Evolutionary conservation across 1,140 invertebrate species (phyloP), one percentile per base, ranked within the genome.

Genomic region (Acyrthosiphon pisum): DNA sequence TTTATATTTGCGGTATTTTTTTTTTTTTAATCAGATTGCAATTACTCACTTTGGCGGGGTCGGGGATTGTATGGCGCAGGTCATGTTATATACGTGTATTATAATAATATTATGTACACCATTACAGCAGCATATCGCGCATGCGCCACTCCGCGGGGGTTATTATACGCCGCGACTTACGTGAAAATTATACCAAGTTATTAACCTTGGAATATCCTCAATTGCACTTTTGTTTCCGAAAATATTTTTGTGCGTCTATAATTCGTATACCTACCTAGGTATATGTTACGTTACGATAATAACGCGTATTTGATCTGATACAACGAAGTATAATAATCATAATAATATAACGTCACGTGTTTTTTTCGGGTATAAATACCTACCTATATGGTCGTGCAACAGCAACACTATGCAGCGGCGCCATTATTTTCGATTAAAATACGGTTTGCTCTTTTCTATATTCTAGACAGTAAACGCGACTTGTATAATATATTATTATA

Each of bases 11-110:
- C 18, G 37, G 46, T 89, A 41, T 68, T 48, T 90, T 60, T 30
- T 30, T 30, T 76, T 76, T 91, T 76, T 41, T n/a, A 68, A 91
- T 68, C 56, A 22, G 56, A 91, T 91, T 22, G 84, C 84, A 87
- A 87, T 87, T 87, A 87, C 44, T 87, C 44, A 48, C 44, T 48
- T n/a, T 87, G 44, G 84, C 84, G 30, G 84, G 26, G 83, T 86
- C 37, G 81, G 8, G 83, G 41, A 44, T 86, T 30, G 18, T 86
- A 26, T 86, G 37, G 41, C 83, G 1, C 46, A 86, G 83, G 83
- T 41, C 83, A 46, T 44, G 23, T 14, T 26, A 44, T 37, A 81
- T 81, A 83, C 81, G 37, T 41, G 9, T 86, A 86, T 9, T 26
- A 44, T 26, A 11, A 30, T 60, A 41, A 41, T 41, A 41, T 41